phyloP scores from a whole-genome alignment of 1,140 invertebrate genomes.

The Venustaconcha ellipsiformis region DNA sequence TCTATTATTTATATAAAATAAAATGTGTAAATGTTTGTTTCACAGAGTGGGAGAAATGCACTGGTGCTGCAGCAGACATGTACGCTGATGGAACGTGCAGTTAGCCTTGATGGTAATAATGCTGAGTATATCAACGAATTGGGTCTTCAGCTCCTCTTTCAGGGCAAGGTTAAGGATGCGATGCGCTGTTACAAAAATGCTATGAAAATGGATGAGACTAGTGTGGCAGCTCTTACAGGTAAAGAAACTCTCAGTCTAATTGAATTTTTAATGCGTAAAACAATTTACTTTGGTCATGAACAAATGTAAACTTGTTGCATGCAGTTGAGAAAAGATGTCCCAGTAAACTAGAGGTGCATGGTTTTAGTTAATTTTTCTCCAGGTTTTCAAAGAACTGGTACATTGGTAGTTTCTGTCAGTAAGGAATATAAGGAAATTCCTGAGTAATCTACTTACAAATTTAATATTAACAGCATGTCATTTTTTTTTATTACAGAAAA shows the following conservation, averaged over 20 bases:
- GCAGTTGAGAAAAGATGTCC: too few relatives aligned
- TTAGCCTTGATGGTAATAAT: constrained; percentile 78
- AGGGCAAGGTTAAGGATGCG: constrained; percentile 83
- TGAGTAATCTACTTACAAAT: too few relatives aligned
- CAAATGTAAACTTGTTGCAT: too few relatives aligned
- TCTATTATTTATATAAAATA: not conserved
- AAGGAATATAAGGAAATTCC: too few relatives aligned
- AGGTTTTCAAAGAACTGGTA: too few relatives aligned
- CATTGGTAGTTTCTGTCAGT: too few relatives aligned
- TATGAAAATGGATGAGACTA: constrained; percentile 85
- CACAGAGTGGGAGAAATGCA: constrained; percentile 79
- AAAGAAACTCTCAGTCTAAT: not conserved
- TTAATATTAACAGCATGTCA: too few relatives aligned
- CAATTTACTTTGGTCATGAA: too few relatives aligned
- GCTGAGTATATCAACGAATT: constrained; percentile 82
- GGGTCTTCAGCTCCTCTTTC: constrained; percentile 82
- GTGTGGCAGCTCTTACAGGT: constrained; percentile 79
- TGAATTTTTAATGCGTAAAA: too few relatives aligned
- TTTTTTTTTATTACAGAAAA: too few relatives aligned
- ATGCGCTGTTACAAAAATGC: constrained; percentile 83
- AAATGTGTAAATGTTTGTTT: constrained; percentile 4
- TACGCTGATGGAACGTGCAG: constrained; percentile 81
- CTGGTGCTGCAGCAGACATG: constrained; percentile 80
- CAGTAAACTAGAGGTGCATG: too few relatives aligned
- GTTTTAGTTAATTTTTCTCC: too few relatives aligned